A percentile compares a stretch with the other conserved stretches of the same genome.
These are phyloP conservation scores for Odobenus rosmarus DNA, from an alignment of 2,113 vertebrate species.

Conservation along the genomic window DNA sequence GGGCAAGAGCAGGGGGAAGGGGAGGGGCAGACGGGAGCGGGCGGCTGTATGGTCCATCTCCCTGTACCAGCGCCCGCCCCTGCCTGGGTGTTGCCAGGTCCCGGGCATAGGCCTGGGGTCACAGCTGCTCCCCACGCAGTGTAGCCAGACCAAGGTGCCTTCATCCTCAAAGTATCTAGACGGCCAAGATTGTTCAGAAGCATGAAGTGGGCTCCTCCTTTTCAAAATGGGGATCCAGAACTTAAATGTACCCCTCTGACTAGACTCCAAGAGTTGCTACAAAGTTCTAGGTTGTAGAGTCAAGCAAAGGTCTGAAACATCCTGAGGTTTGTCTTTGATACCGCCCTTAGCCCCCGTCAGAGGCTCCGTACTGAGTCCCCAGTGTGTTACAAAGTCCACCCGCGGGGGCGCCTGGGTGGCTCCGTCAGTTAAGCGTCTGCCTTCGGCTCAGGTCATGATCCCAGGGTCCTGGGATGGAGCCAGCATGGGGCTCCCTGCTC, in stretches of 20 bases:
- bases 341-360: neutral
- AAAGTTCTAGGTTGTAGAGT: neutral
- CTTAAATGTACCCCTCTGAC: neutral
- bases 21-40: neutral
- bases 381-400: neutral
- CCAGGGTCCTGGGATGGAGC: neutral
- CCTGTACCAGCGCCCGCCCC: accelerated
- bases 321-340: neutral
- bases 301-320: neutral
- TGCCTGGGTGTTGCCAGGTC: neutral
- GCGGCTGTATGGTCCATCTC: neutral
- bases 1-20: neutral
- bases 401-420: neutral
- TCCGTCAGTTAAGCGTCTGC: neutral
- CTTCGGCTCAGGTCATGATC: neutral
- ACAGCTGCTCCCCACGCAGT: neutral
- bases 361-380: neutral
- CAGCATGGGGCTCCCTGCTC: neutral
- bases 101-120: neutral
- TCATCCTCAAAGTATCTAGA: neutral
- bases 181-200: neutral
- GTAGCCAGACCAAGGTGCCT: neutral
- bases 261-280: neutral
- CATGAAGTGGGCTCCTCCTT: neutral
- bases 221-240: neutral